Evolutionary conservation across 2,113 vertebrate species (phyloP), one percentile per base, ranked within the genome.

Genomic region (Chaetops frenatus): DNA sequence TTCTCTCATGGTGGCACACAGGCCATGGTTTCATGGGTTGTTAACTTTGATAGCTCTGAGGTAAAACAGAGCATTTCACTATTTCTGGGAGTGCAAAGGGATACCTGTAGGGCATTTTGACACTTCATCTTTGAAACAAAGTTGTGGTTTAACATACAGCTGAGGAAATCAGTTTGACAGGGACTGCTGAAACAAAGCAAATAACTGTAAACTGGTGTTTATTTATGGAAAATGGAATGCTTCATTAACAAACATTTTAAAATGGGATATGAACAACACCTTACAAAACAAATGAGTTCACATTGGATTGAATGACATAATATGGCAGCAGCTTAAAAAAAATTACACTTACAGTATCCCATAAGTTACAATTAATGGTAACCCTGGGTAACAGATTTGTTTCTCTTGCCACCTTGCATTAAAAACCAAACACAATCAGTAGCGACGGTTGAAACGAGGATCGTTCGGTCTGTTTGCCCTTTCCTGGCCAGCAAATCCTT

Each of bases 401-500:
- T 86, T 92, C 88, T 51, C 86, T 88, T 96, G 96, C 95, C 95
- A 94, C 65, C 44, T 92, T 96, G 94, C 88, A 74, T 81, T 94
- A 94, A 88, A 97, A 97, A 94, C 88, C 21, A 57, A 91, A 87
- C 89, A 85, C 79, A 65, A 81, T 98, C 95, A 98, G 95, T 98
- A 98, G 96, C 97, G 98, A 77, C 97, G 97, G 58, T 96, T 98
- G 95, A 98, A 98, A 64, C 98, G 98, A 66, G 97, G 96, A 7
- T 98, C 98, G 1, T 87, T 98, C n/a, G 97, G 97, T 70, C 98
- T 90, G 93, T 91, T 96, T 36, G 97, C 97, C 64, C 98, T 95
- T 61, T 97, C 98, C 91, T 98, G 99, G 16, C 98, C 98, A 6
- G 98, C 98, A 57, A 99, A 99, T 22, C 98, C 98, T 91, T 98